Evolutionary conservation across 2,113 vertebrate genomes (phyloP).

Genomic region (Bubo bubo): DNA sequence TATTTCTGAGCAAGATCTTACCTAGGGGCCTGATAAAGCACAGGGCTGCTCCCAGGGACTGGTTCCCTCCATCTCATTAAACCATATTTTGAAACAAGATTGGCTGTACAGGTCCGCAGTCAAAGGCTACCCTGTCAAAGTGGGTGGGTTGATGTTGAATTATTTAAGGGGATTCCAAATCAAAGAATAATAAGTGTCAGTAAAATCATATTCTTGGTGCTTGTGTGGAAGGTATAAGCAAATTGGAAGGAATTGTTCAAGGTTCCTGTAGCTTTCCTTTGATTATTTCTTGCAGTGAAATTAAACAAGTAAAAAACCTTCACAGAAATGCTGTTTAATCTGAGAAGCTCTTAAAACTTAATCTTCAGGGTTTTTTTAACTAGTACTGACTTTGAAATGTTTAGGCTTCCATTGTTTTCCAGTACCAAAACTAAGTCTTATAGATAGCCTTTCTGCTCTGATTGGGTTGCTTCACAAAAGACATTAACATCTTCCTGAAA

Average conservation of each 20-base stretch:
- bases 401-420: not conserved
- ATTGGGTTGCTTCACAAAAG: not conserved
- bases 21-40: not conserved
- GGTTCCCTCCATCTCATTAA: not conserved
- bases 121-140: not conserved
- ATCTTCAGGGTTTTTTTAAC: fast-evolving
- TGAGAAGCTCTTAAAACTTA: not conserved
- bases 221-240: not conserved
- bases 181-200: not conserved
- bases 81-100: not conserved
- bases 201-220: not conserved
- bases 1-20: not conserved
- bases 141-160: not conserved
- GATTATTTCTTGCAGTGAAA: not conserved
- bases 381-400: not conserved
- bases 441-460: not conserved
- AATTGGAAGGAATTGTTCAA: not conserved
- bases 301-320: not conserved
- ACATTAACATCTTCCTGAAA: not conserved
- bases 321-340: not conserved
- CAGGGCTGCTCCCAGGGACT: not conserved
- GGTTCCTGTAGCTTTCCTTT: not conserved
- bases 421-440: not conserved
- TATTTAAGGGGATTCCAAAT: not conserved
- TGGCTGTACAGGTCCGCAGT: not conserved